phyloP scores from a whole-genome alignment of 2,888 invertebrate species.

The Oligia fasciuncula region DNA sequence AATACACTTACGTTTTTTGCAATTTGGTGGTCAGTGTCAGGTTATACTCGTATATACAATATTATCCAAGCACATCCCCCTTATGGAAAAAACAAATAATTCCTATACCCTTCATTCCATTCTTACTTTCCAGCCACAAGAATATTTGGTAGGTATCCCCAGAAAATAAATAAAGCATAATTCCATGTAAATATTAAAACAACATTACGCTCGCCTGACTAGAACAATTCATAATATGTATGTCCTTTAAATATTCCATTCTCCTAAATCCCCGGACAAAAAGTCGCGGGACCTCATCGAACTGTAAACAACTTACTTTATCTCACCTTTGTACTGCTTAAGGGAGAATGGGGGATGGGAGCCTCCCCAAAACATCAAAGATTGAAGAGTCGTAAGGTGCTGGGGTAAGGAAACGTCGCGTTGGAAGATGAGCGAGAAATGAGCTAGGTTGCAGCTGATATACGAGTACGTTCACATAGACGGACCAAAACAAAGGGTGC shows the following conservation, averaged over 20 bases:
- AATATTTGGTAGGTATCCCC: not conserved
- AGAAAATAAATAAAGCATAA: slow-evolving; percentile 17
- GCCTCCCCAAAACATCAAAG: slow-evolving; percentile 74
- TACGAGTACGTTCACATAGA: not conserved
- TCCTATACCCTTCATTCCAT: not conserved
- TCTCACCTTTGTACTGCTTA: slow-evolving; percentile 70
- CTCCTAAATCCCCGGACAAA: slow-evolving; percentile 44
- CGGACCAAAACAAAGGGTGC: too few relatives aligned
- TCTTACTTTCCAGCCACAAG: not conserved
- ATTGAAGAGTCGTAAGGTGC: slow-evolving; percentile 69
- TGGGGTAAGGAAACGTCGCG: slow-evolving; percentile 26
- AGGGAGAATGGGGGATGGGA: slow-evolving; percentile 28
- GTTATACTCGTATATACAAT: too few relatives aligned
- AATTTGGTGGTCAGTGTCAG: too few relatives aligned
- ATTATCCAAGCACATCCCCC: too few relatives aligned
- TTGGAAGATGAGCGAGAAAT: slow-evolving; percentile 51
- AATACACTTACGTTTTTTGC: too few relatives aligned
- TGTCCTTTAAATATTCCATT: slow-evolving; percentile 44
- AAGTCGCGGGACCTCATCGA: slow-evolving; percentile 61
- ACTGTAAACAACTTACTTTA: slow-evolving; percentile 73
- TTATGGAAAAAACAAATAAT: not conserved
- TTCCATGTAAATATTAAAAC: slow-evolving; percentile 49
- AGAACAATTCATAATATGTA: slow-evolving; percentile 18
- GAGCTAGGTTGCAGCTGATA: not conserved
- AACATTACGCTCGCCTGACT: slow-evolving; percentile 10